Percentiles rank a stretch among this genome's conserved stretches.
Conservation (phyloP, 1,140 invertebrate species). For the Drosophila equinoxialis region DNA sequence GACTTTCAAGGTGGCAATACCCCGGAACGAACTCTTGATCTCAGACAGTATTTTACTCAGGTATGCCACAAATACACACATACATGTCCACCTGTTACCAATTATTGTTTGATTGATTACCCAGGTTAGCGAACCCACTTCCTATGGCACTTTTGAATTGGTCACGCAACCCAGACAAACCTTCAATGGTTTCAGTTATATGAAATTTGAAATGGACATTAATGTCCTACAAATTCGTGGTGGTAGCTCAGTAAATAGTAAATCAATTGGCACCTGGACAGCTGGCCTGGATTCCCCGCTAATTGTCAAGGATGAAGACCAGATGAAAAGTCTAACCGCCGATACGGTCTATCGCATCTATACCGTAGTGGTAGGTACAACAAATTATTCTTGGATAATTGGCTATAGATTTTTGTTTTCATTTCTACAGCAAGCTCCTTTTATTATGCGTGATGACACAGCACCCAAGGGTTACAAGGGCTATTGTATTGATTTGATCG, state of each 20-base stretch:
- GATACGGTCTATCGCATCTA: slow-evolving; percentile 92
- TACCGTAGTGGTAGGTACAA: slow-evolving; percentile 87
- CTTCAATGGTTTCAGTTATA: slow-evolving; percentile 88
- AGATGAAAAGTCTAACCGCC: slow-evolving; percentile 90
- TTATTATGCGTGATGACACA: slow-evolving; percentile 89
- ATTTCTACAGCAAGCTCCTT: slow-evolving; percentile 90
- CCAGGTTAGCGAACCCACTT: slow-evolving; percentile 85
- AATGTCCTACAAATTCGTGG: slow-evolving; percentile 87
- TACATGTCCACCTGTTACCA: slow-evolving; percentile 37
- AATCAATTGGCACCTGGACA: slow-evolving; percentile 87
- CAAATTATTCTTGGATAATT: slow-evolving; percentile 60
- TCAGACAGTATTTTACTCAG: slow-evolving; percentile 84
- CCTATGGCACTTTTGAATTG: slow-evolving; percentile 87
- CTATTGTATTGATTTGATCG: slow-evolving; percentile 96
- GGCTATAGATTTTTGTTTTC: slow-evolving; percentile 3
- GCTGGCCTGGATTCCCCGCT: slow-evolving; percentile 87
- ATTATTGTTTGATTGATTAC: slow-evolving; percentile 66
- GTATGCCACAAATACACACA: slow-evolving; percentile 60
- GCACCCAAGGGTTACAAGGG: slow-evolving; percentile 90
- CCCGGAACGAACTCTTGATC: slow-evolving; percentile 86
- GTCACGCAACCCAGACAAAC: slow-evolving; percentile 80
- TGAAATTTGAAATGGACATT: slow-evolving; percentile 89
- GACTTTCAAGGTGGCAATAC: slow-evolving; percentile 89
- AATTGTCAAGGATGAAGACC: slow-evolving; percentile 85
- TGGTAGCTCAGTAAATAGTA: slow-evolving; percentile 86